Evolutionary conservation across 2,797 vertebrate genomes (phyloP), one percentile per base, ranked within the genome.

Genomic region (Alauda arvensis): DNA sequence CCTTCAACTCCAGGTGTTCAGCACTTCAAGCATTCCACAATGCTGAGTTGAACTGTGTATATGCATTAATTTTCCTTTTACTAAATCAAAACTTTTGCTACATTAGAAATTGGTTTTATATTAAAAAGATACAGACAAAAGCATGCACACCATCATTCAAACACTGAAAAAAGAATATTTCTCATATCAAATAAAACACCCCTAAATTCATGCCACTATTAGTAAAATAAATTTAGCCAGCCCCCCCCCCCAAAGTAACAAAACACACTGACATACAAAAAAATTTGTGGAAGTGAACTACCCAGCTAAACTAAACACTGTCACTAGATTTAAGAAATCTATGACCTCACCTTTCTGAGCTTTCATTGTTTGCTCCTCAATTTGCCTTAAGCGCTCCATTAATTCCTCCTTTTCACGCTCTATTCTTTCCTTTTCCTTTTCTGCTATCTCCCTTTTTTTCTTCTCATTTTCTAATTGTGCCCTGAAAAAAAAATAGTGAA

Each of bases 391-490:
- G 33, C 98, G 97, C 95, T 98, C 98, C 96, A 99, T 98, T 83
- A 99, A 97, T 94, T 99, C 98, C n/a, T 99, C 98, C 85, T 99
- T 99, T 96, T 99, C 99, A 31, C 97, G 97, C 90, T 99, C 98
- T 97, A 99, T 99, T 97, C 97, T 98, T 89, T 99, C 99, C 94
- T 99, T 99, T 95, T 99, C 99, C 52, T 99, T 99, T 97, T 99
- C 99, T 28, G 98, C 99, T 60, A 98, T 97, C 95, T 99, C 98
- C 56, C 99, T 97, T 95, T 98, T 99, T 96, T 99, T 99, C 97
- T 99, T 99, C 96, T 99, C 99, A 77, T 98, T 99, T 96, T 99
- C 99, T 94, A 99, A 97, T 74, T 99, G 99, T 83, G 99, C 98
- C 95, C 99, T 99, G 95, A 93, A 91, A 90, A 40, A 40, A 40